Evolutionary conservation across 2,113 vertebrate species (phyloP).

Genomic region (Corythornis vintsioides): DNA sequence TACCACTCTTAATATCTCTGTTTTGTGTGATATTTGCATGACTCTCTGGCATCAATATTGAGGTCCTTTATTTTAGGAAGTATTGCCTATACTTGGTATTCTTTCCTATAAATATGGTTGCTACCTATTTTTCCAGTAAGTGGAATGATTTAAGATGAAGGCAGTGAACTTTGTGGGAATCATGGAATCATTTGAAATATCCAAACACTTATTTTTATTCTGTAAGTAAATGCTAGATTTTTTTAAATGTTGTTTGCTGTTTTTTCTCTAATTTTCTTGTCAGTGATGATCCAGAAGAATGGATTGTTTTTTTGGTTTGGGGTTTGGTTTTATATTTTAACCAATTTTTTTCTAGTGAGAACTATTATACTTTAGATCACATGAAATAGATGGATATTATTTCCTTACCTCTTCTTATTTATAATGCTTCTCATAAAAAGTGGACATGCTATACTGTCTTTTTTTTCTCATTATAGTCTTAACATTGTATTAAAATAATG

Average conservation of each 20-base stretch:
- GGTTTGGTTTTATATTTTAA: neutral
- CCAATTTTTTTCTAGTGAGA: neutral
- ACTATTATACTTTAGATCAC: neutral
- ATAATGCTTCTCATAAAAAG: slow-evolving; percentile 18
- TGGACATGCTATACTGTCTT: neutral
- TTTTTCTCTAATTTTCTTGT: neutral
- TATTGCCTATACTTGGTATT: neutral
- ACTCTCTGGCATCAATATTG: neutral
- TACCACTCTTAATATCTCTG: neutral
- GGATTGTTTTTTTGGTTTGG: too few species aligned
- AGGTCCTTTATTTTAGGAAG: neutral
- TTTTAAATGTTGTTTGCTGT: neutral
- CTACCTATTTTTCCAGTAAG: neutral
- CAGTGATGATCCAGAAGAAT: neutral
- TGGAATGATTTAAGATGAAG: neutral
- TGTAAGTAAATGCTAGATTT: neutral
- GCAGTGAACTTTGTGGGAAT: neutral
- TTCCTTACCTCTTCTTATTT: slow-evolving; percentile 16
- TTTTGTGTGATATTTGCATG: neutral
- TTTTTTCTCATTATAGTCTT: slow-evolving; percentile 24
- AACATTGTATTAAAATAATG: slow-evolving; percentile 50
- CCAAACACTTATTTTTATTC: neutral
- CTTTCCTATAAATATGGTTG: neutral
- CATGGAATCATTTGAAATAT: fast-evolving
- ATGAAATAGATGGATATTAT: neutral